phyloP scores from a whole-genome alignment of 2,888 invertebrate species.

The Fissipunctia ypsillon region DNA sequence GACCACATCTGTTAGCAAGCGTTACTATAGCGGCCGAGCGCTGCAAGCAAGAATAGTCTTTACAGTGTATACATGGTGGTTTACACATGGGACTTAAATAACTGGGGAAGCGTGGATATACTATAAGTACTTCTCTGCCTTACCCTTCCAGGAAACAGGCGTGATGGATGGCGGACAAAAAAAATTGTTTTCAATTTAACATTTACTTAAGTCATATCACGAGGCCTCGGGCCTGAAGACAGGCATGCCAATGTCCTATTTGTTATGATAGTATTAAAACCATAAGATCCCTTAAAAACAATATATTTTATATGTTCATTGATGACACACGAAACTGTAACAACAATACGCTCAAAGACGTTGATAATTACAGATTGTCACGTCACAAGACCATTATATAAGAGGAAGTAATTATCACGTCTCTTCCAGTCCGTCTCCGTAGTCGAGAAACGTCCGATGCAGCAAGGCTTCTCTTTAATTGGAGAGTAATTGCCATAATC shows the following conservation, averaged over 20 bases:
- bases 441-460: slow-evolving; percentile 39
- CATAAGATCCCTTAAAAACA: not conserved
- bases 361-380: slow-evolving; percentile 41
- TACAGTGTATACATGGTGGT: no score
- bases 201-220: not conserved
- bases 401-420: slow-evolving; percentile 50
- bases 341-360: slow-evolving; percentile 1
- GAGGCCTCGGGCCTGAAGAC: not conserved
- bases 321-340: not conserved
- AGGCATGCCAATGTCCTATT: not conserved
- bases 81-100: no score
- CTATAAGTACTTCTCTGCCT: no score
- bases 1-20: no score
- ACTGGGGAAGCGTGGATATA: no score
- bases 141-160: no score
- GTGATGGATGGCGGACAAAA: no score
- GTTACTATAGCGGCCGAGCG: no score
- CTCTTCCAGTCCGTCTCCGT: slow-evolving; percentile 38
- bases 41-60: no score
- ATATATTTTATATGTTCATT: not conserved
- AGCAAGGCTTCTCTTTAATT: slow-evolving; percentile 52
- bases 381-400: slow-evolving; percentile 49
- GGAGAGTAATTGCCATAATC: slow-evolving; percentile 56
- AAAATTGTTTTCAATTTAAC: not conserved
- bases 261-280: not conserved